phyloP scores from a whole-genome alignment of 1,140 invertebrate genomes.

The Lucilia cuprina region DNA sequence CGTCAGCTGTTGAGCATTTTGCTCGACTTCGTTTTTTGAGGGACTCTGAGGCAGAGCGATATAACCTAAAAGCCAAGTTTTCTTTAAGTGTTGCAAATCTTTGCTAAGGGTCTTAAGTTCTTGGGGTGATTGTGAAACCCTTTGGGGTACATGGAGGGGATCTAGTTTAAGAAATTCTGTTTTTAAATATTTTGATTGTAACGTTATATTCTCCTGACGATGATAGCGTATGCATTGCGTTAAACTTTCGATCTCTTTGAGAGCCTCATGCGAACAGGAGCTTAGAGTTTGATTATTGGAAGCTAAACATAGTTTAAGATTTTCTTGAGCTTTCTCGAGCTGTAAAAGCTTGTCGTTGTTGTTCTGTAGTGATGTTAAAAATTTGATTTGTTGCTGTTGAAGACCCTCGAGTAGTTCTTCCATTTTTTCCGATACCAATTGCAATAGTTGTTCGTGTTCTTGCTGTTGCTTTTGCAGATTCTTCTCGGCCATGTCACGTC shows the following conservation, averaged over 20 bases:
- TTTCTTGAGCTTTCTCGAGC: slow-evolving; percentile 46
- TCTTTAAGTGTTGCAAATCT: slow-evolving; percentile 19
- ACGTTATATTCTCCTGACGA: slow-evolving; percentile 40
- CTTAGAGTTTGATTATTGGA: not conserved
- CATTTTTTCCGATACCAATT: slow-evolving; percentile 46
- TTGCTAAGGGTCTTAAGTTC: not conserved
- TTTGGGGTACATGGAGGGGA: slow-evolving; percentile 50
- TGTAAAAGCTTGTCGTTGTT: slow-evolving; percentile 44
- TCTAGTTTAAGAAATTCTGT: slow-evolving; percentile 48
- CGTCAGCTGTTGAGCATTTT: slow-evolving; percentile 37
- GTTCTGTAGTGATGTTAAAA: slow-evolving; percentile 44
- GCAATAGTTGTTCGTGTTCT: slow-evolving; percentile 72
- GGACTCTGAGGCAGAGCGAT: not conserved
- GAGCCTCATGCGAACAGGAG: slow-evolving; percentile 9
- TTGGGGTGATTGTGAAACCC: not conserved
- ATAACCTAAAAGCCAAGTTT: slow-evolving; percentile 32
- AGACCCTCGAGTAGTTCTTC: slow-evolving; percentile 50
- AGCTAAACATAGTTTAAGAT: slow-evolving; percentile 45
- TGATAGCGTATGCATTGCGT: slow-evolving; percentile 47
- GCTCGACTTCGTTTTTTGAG: not conserved
- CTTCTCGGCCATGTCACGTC: slow-evolving; percentile 92
- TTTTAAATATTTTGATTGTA: slow-evolving; percentile 42
- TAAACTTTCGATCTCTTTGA: slow-evolving; percentile 38
- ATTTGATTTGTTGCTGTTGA: slow-evolving; percentile 45
- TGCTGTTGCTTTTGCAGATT: slow-evolving; percentile 82